These are phyloP conservation scores for Phrixothrix hirtus DNA, from an alignment of 2,888 invertebrate species.

Conservation along the genomic window DNA sequence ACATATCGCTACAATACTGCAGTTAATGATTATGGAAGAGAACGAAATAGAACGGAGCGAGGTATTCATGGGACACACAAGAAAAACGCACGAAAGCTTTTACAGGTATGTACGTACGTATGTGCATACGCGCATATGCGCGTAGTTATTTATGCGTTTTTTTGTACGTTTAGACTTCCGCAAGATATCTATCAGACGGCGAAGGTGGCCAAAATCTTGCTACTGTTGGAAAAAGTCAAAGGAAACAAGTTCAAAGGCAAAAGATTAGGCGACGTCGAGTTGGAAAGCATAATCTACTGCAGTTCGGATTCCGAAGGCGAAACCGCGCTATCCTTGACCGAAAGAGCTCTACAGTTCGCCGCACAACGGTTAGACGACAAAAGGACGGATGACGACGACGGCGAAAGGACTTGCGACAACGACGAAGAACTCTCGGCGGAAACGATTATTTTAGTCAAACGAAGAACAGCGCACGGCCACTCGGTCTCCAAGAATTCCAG, in stretches of 20 bases:
- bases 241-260: constrained; percentile 17
- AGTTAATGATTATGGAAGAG: constrained; percentile 26
- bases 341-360: no score
- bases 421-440: no score
- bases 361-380: no score
- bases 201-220: constrained; percentile 17
- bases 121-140: neutral
- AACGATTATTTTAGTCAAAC: no score
- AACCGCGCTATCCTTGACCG: no score
- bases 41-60: constrained; percentile 38
- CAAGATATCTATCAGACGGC: constrained; percentile 22
- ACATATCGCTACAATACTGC: constrained; percentile 33
- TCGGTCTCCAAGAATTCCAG: no score
- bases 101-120: constrained; percentile 16
- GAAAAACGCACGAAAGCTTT: constrained; percentile 28
- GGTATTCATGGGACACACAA: constrained; percentile 32
- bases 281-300: constrained; percentile 10
- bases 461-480: no score
- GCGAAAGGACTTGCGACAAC: no score
- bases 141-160: neutral
- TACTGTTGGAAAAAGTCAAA: constrained; percentile 13
- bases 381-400: no score
- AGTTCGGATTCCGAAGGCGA: constrained; percentile 20
- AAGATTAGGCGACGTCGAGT: constrained; percentile 11
- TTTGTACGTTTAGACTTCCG: constrained; percentile 10